Conservation (phyloP, 1,140 invertebrate species). For the Dolichoris vasculosae region DNA sequence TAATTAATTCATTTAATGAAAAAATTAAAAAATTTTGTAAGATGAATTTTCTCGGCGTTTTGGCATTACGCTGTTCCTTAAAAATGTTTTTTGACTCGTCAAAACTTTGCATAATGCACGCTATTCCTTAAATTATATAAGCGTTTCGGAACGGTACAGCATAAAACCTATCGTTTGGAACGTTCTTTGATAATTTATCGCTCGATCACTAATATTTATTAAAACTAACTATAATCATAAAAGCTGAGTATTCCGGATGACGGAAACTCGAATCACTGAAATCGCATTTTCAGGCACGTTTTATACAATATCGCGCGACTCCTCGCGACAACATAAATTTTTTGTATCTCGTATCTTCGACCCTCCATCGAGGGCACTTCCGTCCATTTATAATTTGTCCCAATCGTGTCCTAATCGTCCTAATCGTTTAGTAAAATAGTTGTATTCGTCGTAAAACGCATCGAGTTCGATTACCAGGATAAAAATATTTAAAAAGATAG, state of each 20-base stretch:
- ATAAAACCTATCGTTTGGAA: neutral
- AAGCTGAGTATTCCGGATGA: neutral
- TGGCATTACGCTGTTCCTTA: neutral
- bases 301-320: neutral
- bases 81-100: neutral
- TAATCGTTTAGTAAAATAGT: neutral
- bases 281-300: slow-evolving; percentile 23
- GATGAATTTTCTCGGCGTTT: neutral
- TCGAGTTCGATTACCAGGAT: neutral
- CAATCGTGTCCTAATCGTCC: neutral
- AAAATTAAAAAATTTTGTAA: too few relatives aligned
- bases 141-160: neutral
- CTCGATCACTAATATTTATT: neutral
- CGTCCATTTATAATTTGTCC: neutral
- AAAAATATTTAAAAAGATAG: neutral
- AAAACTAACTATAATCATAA: neutral
- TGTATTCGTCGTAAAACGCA: neutral
- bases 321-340: neutral
- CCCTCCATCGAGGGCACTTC: neutral
- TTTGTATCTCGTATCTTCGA: neutral
- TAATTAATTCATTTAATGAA: too few relatives aligned
- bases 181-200: neutral
- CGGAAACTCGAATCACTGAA: slow-evolving; percentile 23
- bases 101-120: neutral
- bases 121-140: neutral